These are phyloP conservation scores for Lathamus discolor DNA, from an alignment of 2,113 vertebrate genomes.

Conservation along the genomic window DNA sequence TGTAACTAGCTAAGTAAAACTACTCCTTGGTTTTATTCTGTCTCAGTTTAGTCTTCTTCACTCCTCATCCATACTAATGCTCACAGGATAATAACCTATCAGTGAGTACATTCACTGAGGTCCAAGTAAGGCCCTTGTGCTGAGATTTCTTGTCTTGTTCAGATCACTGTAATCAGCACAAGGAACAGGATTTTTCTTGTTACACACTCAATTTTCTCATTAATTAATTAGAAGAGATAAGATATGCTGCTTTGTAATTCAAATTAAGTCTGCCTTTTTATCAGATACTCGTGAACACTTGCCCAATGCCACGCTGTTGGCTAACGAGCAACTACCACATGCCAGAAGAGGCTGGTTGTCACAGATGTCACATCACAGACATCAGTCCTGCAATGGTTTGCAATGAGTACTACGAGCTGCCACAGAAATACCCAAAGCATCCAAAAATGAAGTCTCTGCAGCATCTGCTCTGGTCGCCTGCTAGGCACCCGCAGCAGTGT, in stretches of 20 bases:
- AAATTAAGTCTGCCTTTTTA: background rate
- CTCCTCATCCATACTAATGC: background rate
- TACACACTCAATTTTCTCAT: background rate
- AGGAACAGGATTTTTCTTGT: background rate
- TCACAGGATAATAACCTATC: background rate
- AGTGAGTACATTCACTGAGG: background rate
- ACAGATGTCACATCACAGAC: fast-evolving
- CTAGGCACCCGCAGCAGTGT: fast-evolving
- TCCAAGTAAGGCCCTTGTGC: background rate
- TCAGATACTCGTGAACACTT: fast-evolving
- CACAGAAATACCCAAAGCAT: background rate
- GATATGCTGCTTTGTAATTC: fast-evolving
- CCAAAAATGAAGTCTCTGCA: background rate
- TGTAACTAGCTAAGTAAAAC: background rate
- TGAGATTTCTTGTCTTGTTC: background rate
- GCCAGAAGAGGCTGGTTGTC: background rate
- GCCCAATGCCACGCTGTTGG: background rate
- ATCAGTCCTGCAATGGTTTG: background rate
- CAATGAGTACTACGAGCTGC: background rate
- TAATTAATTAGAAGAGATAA: background rate
- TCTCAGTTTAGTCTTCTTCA: background rate
- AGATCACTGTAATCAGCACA: background rate
- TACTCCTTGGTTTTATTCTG: background rate
- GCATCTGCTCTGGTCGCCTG: background rate
- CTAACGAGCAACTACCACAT: background rate